Percentiles rank a stretch among this genome's conserved stretches.
Evolutionary conservation across 2,888 invertebrate species (phyloP).

Genomic region (Drosophila atripex): DNA sequence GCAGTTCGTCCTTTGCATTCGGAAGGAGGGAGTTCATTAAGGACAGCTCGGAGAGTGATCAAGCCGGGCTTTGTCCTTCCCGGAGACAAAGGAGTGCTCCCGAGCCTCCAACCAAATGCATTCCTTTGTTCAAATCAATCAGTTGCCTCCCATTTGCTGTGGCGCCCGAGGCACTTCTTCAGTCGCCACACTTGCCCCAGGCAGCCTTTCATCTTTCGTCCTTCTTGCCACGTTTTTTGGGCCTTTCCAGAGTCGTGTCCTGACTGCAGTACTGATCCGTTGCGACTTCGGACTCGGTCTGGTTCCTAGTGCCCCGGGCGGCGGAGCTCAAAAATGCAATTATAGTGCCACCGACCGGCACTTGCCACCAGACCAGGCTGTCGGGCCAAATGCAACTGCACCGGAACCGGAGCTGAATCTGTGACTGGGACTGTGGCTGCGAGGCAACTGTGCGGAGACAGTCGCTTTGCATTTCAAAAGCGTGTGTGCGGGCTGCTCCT

Average conservation of each 20-base stretch:
- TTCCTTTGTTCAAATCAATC: slow-evolving; percentile 1
- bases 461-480: slow-evolving; percentile 24
- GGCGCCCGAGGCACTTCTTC: neutral
- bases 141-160: neutral
- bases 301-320: slow-evolving; percentile 16
- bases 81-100: neutral
- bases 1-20: neutral
- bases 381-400: neutral
- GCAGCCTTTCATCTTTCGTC: neutral
- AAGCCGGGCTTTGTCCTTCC: neutral
- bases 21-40: neutral
- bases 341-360: slow-evolving; percentile 31
- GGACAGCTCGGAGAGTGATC: neutral
- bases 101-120: neutral
- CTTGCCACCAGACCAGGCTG: neutral
- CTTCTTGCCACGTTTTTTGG: neutral
- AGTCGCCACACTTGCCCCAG: slow-evolving; percentile 7
- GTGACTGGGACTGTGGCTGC: neutral
- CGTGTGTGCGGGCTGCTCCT: slow-evolving; percentile 6
- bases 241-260: neutral
- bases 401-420: slow-evolving; percentile 1
- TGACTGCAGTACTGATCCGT: slow-evolving; percentile 17
- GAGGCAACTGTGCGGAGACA: neutral
- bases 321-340: slow-evolving; percentile 60
- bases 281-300: slow-evolving; percentile 8